A percentile compares a stretch with the other conserved stretches of the same genome.
These are phyloP conservation scores for Epinephelus fuscoguttatus DNA, from an alignment of 2,113 vertebrate species.

Conservation along the genomic window DNA sequence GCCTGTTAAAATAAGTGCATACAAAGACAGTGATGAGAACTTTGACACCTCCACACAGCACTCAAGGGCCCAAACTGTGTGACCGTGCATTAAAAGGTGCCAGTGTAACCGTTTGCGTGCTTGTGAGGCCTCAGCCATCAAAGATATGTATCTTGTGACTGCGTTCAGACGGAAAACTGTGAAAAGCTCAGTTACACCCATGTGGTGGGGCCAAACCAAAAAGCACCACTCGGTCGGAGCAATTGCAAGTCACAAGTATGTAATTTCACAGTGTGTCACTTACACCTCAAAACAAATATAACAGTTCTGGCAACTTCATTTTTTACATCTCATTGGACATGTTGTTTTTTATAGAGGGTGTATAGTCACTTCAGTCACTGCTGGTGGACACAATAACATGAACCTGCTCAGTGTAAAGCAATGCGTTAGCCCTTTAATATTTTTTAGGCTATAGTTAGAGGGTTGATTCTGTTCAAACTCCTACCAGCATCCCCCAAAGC, in stretches of 20 bases:
- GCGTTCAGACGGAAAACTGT: constrained; percentile 61
- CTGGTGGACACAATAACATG: not conserved
- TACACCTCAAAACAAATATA: constrained; percentile 32
- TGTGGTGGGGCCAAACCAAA: constrained; percentile 42
- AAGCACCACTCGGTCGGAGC: constrained; percentile 25
- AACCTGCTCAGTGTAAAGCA: not conserved
- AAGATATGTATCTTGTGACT: constrained; percentile 65
- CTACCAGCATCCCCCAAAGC: not conserved
- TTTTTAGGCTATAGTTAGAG: not conserved
- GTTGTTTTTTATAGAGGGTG: constrained; percentile 21
- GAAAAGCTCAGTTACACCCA: constrained; percentile 66
- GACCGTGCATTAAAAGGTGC: constrained; percentile 54
- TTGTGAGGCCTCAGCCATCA: constrained; percentile 15
- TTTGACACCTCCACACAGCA: constrained; percentile 52
- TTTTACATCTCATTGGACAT: not conserved
- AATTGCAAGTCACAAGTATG: constrained; percentile 25
- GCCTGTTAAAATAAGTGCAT: constrained; percentile 50
- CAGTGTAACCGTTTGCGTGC: constrained; percentile 31
- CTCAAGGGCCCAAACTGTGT: constrained; percentile 19
- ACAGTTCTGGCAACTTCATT: not conserved
- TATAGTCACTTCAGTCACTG: not conserved
- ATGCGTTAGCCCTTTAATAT: not conserved
- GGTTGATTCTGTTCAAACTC: not conserved
- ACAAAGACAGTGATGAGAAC: constrained; percentile 44
- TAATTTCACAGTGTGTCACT: constrained; percentile 48